Evolutionary conservation across 2,888 invertebrate species (phyloP).

Genomic region (Emmelina monodactyla): DNA sequence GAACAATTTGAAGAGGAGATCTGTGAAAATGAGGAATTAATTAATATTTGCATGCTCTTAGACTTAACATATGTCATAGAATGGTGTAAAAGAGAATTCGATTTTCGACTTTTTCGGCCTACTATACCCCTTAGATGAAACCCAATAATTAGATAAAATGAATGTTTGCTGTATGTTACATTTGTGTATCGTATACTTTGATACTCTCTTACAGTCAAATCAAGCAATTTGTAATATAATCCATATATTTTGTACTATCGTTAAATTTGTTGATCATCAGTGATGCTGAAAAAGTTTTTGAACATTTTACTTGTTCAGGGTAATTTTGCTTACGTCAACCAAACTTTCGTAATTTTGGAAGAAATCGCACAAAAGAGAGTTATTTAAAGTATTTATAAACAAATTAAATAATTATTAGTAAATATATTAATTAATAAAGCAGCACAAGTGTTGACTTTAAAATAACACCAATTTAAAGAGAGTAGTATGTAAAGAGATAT

Average conservation of each 20-base stretch:
- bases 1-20: background rate
- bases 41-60: slow-evolving; percentile 48
- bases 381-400: slow-evolving; percentile 7
- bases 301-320: slow-evolving; percentile 49
- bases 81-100: slow-evolving; percentile 30
- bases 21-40: background rate
- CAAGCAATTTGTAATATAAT: too few relatives aligned
- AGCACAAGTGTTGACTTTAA: too few relatives aligned
- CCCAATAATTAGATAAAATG: slow-evolving; percentile 21
- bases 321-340: slow-evolving; percentile 25
- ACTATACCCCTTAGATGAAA: slow-evolving; percentile 19
- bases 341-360: slow-evolving; percentile 15
- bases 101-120: slow-evolving; percentile 37
- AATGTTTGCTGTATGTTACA: slow-evolving; percentile 4
- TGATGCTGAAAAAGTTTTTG: slow-evolving; percentile 32
- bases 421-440: background rate
- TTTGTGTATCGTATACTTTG: slow-evolving; percentile 2
- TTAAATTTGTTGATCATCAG: too few relatives aligned
- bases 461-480: slow-evolving; percentile 6
- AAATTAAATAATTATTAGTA: slow-evolving; percentile 3
- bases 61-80: slow-evolving; percentile 40
- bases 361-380: slow-evolving; percentile 10
- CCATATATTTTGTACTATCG: too few relatives aligned
- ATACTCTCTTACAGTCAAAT: background rate
- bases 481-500: slow-evolving; percentile 1